These are phyloP conservation scores for Calliscelio sp. DNA, from an alignment of 2,888 invertebrate species.

Conservation along the genomic window DNA sequence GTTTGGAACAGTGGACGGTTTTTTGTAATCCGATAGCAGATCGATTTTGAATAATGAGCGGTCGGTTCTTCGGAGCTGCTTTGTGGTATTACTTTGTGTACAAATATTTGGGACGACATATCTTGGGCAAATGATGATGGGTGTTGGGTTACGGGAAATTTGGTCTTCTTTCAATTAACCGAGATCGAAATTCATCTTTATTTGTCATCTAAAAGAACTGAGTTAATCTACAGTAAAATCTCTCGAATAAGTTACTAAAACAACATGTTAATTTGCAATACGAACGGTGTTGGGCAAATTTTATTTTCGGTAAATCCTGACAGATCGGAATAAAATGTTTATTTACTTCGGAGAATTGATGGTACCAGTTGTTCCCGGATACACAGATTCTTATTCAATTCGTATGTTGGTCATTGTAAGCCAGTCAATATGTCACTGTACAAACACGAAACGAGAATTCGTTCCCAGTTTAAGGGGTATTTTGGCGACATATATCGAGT, in stretches of 20 bases:
- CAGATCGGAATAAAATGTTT: neutral
- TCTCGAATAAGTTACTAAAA: no score
- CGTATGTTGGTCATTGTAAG: slow-evolving; percentile 38
- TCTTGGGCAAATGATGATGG: slow-evolving; percentile 35
- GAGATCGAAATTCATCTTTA: no score
- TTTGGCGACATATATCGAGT: slow-evolving; percentile 43
- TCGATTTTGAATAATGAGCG: slow-evolving; percentile 59
- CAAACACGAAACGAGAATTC: slow-evolving; percentile 45
- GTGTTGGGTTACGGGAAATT: slow-evolving; percentile 14
- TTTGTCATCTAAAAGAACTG: no score
- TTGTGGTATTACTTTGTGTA: slow-evolving; percentile 54
- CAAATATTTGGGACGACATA: slow-evolving; percentile 47
- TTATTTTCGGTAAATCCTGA: neutral
- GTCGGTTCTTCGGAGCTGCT: slow-evolving; percentile 10
- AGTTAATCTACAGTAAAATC: no score
- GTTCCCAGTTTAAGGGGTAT: slow-evolving; percentile 52
- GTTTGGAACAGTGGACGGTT: slow-evolving; percentile 37
- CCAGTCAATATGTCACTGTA: slow-evolving; percentile 57
- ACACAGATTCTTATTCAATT: slow-evolving; percentile 46
- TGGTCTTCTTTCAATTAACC: neutral
- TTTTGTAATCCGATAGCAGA: slow-evolving; percentile 59
- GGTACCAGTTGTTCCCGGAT: slow-evolving; percentile 35
- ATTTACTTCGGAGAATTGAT: neutral
- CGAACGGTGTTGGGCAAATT: no score
- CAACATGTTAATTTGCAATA: no score